Percentiles rank a stretch among this genome's conserved stretches.
Conservation (phyloP, 1,140 invertebrate species). For the Xylocopa sonorina region DNA sequence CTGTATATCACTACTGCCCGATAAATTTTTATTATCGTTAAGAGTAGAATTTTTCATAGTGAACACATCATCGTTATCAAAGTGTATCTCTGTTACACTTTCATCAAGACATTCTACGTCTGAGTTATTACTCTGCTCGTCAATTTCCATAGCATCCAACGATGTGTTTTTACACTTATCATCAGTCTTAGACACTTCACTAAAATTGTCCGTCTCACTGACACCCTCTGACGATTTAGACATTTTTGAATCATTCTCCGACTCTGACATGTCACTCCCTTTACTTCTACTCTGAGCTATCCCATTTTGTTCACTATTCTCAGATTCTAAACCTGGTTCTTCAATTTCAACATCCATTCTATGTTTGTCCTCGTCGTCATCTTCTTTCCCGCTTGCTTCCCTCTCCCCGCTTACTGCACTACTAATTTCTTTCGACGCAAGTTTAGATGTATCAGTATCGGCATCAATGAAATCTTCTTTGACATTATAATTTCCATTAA, state of each 20-base stretch:
- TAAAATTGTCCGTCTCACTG: slow-evolving; percentile 71
- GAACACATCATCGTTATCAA: slow-evolving; percentile 73
- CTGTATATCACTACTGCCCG: slow-evolving; percentile 36
- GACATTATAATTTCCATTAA: slow-evolving; percentile 77
- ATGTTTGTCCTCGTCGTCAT: slow-evolving; percentile 73
- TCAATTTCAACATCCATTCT: slow-evolving; percentile 60
- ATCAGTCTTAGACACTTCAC: slow-evolving; percentile 73
- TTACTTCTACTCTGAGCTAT: slow-evolving; percentile 39
- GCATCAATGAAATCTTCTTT: slow-evolving; percentile 73
- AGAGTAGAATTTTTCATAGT: slow-evolving; percentile 64
- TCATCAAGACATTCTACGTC: slow-evolving; percentile 80
- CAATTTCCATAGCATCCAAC: slow-evolving; percentile 76
- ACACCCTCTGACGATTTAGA: slow-evolving; percentile 57
- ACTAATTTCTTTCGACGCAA: slow-evolving; percentile 53
- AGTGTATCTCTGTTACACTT: slow-evolving; percentile 66
- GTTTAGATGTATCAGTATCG: slow-evolving; percentile 52
- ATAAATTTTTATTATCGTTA: slow-evolving; percentile 53
- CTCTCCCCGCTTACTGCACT: slow-evolving; percentile 55
- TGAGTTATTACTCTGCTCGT: slow-evolving; percentile 75
- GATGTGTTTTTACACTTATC: slow-evolving; percentile 65
- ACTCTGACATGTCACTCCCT: slow-evolving; percentile 43
- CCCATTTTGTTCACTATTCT: slow-evolving; percentile 59
- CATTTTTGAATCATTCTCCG: slow-evolving; percentile 55
- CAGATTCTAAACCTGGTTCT: slow-evolving; percentile 46
- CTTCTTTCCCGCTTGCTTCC: slow-evolving; percentile 65